These are phyloP conservation scores for Petroica traversi DNA, from an alignment of 2,113 vertebrate genomes.

Conservation along the genomic window DNA sequence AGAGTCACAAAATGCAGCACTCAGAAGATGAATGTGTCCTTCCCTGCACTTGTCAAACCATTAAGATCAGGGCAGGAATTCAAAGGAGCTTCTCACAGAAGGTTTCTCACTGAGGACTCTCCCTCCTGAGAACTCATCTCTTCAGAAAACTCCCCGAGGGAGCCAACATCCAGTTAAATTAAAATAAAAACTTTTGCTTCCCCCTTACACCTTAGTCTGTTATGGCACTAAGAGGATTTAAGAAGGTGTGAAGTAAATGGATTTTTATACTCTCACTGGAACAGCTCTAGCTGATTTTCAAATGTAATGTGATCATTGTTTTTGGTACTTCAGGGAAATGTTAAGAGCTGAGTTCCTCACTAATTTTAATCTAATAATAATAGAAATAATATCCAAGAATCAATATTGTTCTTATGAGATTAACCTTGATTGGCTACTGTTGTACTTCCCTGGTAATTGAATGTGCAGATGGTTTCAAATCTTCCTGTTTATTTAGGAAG, in stretches of 20 bases:
- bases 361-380: constrained; percentile 8
- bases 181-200: background rate
- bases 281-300: background rate
- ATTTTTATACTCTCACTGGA: constrained; percentile 2
- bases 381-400: constrained; percentile 27
- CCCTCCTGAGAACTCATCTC: background rate
- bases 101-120: background rate
- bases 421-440: background rate
- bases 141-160: background rate
- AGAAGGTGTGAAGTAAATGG: constrained; percentile 3
- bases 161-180: background rate
- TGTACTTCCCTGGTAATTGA: background rate
- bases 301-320: background rate
- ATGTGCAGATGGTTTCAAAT: background rate
- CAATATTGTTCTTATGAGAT: constrained; percentile 5
- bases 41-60: background rate
- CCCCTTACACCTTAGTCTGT: background rate
- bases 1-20: background rate
- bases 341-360: background rate
- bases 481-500: background rate
- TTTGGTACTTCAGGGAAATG: background rate
- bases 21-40: background rate
- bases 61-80: background rate
- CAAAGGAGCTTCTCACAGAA: background rate
- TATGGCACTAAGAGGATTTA: constrained; percentile 15